phyloP scores from a whole-genome alignment of 2,113 vertebrate species.

The Ctenodactylus gundi region DNA sequence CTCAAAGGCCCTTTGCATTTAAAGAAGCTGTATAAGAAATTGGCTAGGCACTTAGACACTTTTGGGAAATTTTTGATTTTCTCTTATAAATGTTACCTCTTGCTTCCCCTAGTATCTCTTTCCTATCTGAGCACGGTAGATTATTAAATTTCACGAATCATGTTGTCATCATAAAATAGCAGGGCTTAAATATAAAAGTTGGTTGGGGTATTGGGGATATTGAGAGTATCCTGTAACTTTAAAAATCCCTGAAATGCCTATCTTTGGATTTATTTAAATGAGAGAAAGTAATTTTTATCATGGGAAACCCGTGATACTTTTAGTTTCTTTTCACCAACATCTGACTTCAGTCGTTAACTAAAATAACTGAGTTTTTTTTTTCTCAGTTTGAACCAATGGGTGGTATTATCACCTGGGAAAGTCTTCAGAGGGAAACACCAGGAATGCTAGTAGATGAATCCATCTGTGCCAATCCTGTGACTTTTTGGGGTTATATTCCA shows the following conservation, averaged over 20 bases:
- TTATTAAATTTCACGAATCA: background rate
- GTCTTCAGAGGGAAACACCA: background rate
- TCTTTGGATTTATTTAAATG: background rate
- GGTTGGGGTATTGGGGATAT: background rate
- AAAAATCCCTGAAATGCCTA: background rate
- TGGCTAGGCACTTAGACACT: background rate
- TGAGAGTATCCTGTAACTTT: background rate
- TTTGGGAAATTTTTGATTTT: background rate
- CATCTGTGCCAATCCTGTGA: background rate
- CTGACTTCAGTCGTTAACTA: background rate
- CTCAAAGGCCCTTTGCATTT: background rate
- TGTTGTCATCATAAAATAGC: background rate
- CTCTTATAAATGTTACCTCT: background rate
- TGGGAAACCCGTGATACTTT: background rate
- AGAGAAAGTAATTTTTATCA: background rate
- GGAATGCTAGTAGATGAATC: background rate
- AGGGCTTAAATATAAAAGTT: background rate
- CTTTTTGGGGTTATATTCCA: background rate
- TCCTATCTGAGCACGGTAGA: background rate
- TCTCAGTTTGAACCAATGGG: background rate
- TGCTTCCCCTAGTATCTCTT: background rate
- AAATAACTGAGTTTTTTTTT: background rate
- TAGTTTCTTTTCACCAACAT: background rate
- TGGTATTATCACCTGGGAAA: background rate
- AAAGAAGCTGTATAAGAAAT: background rate